Percentiles rank a stretch among this genome's conserved stretches.
phyloP scores from a whole-genome alignment of 2,797 vertebrate species.

The Todus mexicanus region DNA sequence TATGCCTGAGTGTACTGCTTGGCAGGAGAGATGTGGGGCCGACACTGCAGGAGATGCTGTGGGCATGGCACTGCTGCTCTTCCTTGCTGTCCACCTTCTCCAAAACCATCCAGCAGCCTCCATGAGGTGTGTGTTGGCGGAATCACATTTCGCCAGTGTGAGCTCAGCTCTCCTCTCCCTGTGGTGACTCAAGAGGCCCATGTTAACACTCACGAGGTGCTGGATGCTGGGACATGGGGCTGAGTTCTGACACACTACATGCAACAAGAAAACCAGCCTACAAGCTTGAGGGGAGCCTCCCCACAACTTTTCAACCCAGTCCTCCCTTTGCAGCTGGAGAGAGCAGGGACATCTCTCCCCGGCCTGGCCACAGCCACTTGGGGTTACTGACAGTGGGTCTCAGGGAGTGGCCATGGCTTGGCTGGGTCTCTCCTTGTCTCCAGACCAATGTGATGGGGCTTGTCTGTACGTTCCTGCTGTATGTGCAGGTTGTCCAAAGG shows the following conservation, averaged over 20 bases:
- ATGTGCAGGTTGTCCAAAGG: background rate
- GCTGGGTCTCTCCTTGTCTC: background rate
- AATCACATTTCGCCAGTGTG: background rate
- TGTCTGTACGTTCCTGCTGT: accelerated
- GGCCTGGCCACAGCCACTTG: background rate
- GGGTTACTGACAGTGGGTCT: background rate
- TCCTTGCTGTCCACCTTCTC: background rate
- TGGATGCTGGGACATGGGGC: background rate
- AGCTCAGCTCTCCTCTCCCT: background rate
- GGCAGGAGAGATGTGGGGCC: background rate
- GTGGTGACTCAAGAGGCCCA: background rate
- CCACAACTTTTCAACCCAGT: background rate
- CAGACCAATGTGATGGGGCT: background rate
- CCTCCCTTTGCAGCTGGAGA: background rate
- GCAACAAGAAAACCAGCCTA: background rate
- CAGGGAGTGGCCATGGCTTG: background rate
- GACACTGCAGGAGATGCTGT: accelerated
- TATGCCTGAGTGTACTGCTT: background rate
- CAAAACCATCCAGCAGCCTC: accelerated
- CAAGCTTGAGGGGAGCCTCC: background rate
- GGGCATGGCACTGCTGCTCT: background rate
- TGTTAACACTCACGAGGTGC: background rate
- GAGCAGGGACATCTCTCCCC: background rate
- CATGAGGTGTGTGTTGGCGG: accelerated
- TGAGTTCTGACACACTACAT: background rate